Conservation (phyloP, 2,797 vertebrate genomes). For the Oryzias sinensis region DNA sequence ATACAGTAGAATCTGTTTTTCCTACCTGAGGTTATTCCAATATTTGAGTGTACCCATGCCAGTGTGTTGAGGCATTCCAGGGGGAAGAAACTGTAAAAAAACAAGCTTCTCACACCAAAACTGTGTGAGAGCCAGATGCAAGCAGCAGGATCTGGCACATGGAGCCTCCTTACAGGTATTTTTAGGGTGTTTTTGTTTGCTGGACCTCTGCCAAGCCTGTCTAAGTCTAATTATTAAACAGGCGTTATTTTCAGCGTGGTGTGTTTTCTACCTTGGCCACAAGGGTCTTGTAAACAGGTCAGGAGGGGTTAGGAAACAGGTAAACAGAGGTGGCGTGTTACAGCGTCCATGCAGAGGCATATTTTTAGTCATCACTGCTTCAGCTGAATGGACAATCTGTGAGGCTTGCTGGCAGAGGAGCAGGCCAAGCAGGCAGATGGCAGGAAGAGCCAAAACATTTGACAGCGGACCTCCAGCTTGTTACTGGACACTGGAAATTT, state of each 20-base stretch:
- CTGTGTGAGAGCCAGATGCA: conserved; percentile 45
- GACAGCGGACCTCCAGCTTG: conserved; percentile 44
- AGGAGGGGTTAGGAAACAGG: conserved; percentile 72
- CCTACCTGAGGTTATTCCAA: conserved; percentile 48
- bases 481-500: conserved; percentile 78
- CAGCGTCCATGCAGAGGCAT: conserved; percentile 59
- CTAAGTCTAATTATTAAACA: conserved; percentile 71
- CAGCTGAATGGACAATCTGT: conserved; percentile 79
- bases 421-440: conserved; percentile 47
- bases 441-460: conserved; percentile 68
- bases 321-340: conserved; percentile 77
- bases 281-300: conserved; percentile 74
- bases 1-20: conserved; percentile 30
- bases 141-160: conserved; percentile 35
- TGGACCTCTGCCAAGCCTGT: conserved; percentile 62
- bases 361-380: conserved; percentile 74
- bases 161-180: conserved; percentile 61
- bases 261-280: conserved; percentile 57
- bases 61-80: conserved; percentile 36
- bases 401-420: conserved; percentile 71
- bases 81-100: conserved; percentile 49
- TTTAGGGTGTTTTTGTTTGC: conserved; percentile 79
- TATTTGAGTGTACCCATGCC: conserved; percentile 54
- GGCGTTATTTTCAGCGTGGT: conserved; percentile 74
- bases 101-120: conserved; percentile 49